Evolutionary conservation across 1,140 invertebrate genomes (phyloP).

Genomic region (Nymphalis io): DNA sequence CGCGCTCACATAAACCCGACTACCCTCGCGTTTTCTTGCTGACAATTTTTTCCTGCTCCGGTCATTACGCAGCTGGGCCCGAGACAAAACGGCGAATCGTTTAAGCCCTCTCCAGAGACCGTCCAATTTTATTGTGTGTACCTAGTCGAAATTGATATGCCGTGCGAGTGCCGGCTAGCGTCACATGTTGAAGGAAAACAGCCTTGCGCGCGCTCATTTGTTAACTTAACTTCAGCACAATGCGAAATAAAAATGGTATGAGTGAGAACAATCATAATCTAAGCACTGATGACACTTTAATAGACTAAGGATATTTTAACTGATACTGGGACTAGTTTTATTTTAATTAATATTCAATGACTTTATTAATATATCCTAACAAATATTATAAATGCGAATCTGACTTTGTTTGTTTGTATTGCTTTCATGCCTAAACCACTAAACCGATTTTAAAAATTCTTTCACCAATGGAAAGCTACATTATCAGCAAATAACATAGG

Average conservation of each 20-base stretch:
- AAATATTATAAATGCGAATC: no score
- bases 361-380: no score
- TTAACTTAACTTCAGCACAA: slow-evolving; percentile 39
- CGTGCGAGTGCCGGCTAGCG: slow-evolving; percentile 59
- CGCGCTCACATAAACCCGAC: slow-evolving; percentile 75
- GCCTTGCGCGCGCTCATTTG: slow-evolving; percentile 41
- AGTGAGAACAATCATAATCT: neutral
- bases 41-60: slow-evolving; percentile 79
- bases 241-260: neutral
- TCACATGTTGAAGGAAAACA: slow-evolving; percentile 38
- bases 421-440: no score
- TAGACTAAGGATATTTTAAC: no score
- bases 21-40: slow-evolving; percentile 80
- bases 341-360: no score
- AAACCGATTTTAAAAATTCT: no score
- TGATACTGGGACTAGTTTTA: no score
- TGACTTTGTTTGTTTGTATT: no score
- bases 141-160: slow-evolving; percentile 80
- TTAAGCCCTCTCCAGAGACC: slow-evolving; percentile 79
- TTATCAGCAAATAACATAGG: no score
- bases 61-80: slow-evolving; percentile 79
- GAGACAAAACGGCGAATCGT: slow-evolving; percentile 80
- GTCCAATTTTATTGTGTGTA: slow-evolving; percentile 80
- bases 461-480: no score
- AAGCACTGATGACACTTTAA: no score